These are phyloP conservation scores for Solenodon paradoxus DNA, from an alignment of 2,113 vertebrate species.

Conservation along the genomic window DNA sequence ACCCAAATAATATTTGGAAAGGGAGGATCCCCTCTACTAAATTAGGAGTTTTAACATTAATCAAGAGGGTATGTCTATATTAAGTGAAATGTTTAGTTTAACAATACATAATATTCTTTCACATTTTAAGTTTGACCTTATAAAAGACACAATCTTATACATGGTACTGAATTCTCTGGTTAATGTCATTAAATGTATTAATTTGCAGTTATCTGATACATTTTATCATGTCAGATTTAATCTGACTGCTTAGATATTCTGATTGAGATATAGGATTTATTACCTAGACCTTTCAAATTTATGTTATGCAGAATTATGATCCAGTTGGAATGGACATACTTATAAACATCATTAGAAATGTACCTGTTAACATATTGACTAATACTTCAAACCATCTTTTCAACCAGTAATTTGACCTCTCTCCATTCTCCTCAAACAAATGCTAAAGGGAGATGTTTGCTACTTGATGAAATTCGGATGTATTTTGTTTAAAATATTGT, in stretches of 20 bases:
- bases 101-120: neutral
- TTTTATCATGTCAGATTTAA: neutral
- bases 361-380: neutral
- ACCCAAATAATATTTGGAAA: neutral
- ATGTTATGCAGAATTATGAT: slow-evolving; percentile 11
- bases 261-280: neutral
- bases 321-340: no score
- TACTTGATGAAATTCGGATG: neutral
- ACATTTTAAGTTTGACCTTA: neutral
- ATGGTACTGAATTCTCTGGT: neutral
- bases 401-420: neutral
- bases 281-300: neutral
- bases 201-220: neutral
- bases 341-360: no score
- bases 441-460: neutral
- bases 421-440: neutral
- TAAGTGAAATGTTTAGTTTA: neutral
- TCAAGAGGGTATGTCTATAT: neutral
- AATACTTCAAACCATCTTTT: neutral
- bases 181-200: neutral
- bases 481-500: neutral
- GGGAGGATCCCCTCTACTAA: neutral
- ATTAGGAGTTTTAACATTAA: neutral
- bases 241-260: neutral
- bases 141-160: neutral